Base-by-base conservation (phyloP, 2,888 invertebrate species). In the Dendrolimus pini region DNA sequence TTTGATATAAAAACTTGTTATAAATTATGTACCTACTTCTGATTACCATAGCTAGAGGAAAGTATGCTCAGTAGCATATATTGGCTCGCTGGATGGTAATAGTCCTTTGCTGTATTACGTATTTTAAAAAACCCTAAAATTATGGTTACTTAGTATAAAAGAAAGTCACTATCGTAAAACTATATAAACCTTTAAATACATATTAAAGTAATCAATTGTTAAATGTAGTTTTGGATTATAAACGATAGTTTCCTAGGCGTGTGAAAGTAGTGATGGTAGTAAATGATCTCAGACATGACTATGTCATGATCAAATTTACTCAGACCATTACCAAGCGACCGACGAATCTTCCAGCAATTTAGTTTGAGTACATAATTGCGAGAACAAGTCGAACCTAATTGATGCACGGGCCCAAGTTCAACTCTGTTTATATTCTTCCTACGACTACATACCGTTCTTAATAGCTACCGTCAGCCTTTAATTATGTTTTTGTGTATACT, bases 301-400 rank as follows among this genome's bases (percentile, higher is more conserved):
- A 30, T 85, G 83, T 84, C 82, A 81, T 74, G 78, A 76, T 61
- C 13, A 71, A 74, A 75, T 74, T 80, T 76, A 79, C 74, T 67
- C 72, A 77, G 74, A 69, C 78, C 80, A 83, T 87, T 87, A 85
- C 47, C 47, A 12, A 30, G 78, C 78, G 83, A 83, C 80, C 78
- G 75, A 80, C 80, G 81, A 85, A 86, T 85, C 83, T 85, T 82
- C 80, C 78, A 85, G 81, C 82, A 86, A 86, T 89, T 89, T 87
- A 80, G 78, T 83, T 82, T 83, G 84, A 88, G 86, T 81, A 87
- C 83, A 88, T 90, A 90, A 90, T 89, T 89, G 86, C 86, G 80
- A 80, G 85, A 85, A 84, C 83, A 80, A 85, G 83, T 89, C 84
- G 82, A 83, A 85, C 78, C 78, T 85, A 89, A 89, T 88, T 84